Conservation (phyloP, 1,140 invertebrate genomes). For the Euura lappo region DNA sequence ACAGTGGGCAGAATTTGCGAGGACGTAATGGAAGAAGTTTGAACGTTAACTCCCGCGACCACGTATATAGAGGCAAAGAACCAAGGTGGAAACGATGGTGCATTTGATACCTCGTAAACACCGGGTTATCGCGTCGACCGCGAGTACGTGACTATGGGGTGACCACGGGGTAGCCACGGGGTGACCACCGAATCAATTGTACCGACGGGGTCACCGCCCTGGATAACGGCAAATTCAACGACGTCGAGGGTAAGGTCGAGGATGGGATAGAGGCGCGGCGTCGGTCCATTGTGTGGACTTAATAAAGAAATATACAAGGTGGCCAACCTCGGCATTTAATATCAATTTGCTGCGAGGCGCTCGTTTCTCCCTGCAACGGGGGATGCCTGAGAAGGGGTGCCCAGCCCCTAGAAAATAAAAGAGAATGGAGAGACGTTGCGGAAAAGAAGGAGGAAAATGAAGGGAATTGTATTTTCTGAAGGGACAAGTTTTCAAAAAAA, state of each 20-base stretch:
- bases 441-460: conserved; percentile 11
- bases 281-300: conserved; percentile 39
- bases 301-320: conserved; percentile 56
- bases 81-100: not conserved
- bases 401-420: conserved; percentile 31
- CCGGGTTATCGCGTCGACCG: not conserved
- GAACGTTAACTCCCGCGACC: not conserved
- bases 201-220: not conserved
- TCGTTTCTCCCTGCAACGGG: conserved; percentile 29
- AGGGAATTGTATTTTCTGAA: not conserved
- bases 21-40: conserved; percentile 2
- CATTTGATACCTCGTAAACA: conserved; percentile 7
- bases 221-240: too few relatives aligned
- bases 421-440: conserved; percentile 30
- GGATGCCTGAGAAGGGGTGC: conserved; percentile 24
- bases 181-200: conserved; percentile 3
- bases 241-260: not conserved
- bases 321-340: conserved; percentile 55
- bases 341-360: conserved; percentile 52
- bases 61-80: too few relatives aligned
- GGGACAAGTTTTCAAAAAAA: too few relatives aligned
- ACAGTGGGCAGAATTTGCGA: not conserved
- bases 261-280: not conserved
- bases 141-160: conserved; percentile 4
- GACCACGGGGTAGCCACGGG: not conserved